phyloP scores from a whole-genome alignment of 2,797 vertebrate genomes.

The Melanotaenia maccullochi region DNA sequence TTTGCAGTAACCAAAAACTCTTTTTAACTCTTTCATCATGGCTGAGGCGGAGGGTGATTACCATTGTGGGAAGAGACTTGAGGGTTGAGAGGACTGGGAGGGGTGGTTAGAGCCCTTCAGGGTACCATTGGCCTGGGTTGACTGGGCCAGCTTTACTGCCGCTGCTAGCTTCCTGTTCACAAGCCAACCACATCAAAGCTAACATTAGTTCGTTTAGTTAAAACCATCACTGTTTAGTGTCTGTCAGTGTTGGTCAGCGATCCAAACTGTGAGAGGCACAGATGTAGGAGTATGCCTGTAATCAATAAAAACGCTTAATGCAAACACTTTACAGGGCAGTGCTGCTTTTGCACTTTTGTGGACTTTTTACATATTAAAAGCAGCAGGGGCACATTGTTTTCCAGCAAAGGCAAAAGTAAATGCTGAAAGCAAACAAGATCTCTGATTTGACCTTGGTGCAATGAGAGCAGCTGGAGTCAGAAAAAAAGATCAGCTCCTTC shows the following conservation, averaged over 20 bases:
- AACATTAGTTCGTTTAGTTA: conserved; percentile 71
- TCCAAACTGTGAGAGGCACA: conserved; percentile 26
- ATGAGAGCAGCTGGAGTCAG: conserved; percentile 34
- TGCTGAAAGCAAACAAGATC: conserved; percentile 44
- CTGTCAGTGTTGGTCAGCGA: conserved; percentile 26
- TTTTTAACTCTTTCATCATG: conserved; percentile 32
- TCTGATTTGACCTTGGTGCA: conserved; percentile 43
- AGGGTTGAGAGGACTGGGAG: conserved; percentile 88
- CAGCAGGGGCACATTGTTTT: conserved; percentile 40
- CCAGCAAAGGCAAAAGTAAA: conserved; percentile 33
- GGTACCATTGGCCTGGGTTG: conserved; percentile 94
- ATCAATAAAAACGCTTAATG: conserved; percentile 15
- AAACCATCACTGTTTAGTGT: conserved; percentile 49
- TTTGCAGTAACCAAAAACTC: conserved; percentile 31
- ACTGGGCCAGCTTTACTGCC: conserved; percentile 96
- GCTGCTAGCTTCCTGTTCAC: conserved; percentile 96
- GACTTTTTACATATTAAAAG: conserved; percentile 33
- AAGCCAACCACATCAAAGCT: conserved; percentile 84
- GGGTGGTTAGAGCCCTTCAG: conserved; percentile 93
- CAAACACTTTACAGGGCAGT: conserved; percentile 21
- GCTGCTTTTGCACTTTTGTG: conserved; percentile 31
- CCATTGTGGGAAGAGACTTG: conserved; percentile 94
- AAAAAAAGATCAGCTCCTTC: conserved; percentile 36
- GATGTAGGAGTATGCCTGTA: conserved; percentile 17
- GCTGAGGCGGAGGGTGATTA: conserved; percentile 81